Percentiles rank a stretch among this genome's conserved stretches.
These are phyloP conservation scores for Rotaria magnacalcarata DNA, from an alignment of 2,888 invertebrate species.

Conservation along the genomic window DNA sequence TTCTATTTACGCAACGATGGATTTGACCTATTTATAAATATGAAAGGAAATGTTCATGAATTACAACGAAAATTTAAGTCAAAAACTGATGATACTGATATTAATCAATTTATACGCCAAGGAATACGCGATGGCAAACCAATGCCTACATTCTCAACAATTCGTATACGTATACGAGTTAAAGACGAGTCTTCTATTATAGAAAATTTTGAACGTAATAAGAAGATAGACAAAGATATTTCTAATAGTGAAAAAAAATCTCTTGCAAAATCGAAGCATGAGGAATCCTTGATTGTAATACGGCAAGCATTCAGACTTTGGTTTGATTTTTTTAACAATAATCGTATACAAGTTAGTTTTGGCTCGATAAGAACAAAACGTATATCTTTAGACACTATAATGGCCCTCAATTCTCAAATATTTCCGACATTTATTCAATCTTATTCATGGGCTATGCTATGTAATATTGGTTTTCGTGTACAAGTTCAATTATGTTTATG, in stretches of 20 bases:
- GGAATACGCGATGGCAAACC: background rate
- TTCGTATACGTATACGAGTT: background rate
- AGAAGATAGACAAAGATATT: background rate
- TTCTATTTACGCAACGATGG: background rate
- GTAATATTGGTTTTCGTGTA: conserved; percentile 28
- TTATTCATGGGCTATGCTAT: conserved; percentile 23
- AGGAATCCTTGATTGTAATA: background rate
- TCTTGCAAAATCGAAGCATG: background rate
- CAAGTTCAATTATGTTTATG: background rate
- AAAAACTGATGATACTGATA: background rate
- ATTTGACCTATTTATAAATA: background rate
- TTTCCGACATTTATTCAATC: conserved; percentile 8
- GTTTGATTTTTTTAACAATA: background rate
- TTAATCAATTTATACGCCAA: background rate
- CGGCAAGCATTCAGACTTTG: background rate
- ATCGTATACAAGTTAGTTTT: conserved; percentile 1
- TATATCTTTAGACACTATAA: background rate
- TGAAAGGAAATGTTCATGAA: conserved; percentile 23
- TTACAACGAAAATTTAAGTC: background rate
- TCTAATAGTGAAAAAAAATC: background rate
- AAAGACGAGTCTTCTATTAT: background rate
- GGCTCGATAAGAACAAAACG: background rate
- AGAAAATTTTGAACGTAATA: background rate
- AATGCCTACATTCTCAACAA: background rate
- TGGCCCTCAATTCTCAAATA: background rate